phyloP scores from a whole-genome alignment of 2,888 invertebrate genomes.

The Hypolimnas misippus region DNA sequence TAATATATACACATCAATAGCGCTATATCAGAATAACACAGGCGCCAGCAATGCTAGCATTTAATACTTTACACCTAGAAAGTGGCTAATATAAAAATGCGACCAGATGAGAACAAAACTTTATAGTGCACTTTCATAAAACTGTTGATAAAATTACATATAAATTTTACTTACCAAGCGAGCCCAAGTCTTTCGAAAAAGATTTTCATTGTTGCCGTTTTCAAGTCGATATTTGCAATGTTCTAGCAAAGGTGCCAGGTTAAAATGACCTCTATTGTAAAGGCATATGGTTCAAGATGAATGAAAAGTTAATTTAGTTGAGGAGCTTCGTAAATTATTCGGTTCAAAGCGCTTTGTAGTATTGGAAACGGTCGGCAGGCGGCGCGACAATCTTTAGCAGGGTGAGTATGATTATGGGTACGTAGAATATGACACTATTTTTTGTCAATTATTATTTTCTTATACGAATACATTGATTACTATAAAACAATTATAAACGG shows the following conservation, averaged over 20 bases:
- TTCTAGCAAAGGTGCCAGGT: neutral
- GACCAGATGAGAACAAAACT: neutral
- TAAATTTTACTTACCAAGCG: conserved; percentile 22
- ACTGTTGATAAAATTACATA: conserved; percentile 29
- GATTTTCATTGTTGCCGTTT: conserved; percentile 42
- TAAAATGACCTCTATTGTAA: conserved; percentile 20
- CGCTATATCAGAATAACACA: too few relatives aligned
- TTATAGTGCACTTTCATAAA: conserved; percentile 1
- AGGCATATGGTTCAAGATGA: conserved; percentile 13
- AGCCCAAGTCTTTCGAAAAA: conserved; percentile 30
- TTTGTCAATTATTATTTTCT: neutral
- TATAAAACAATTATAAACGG: too few relatives aligned
- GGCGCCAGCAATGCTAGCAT: too few relatives aligned
- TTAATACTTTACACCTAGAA: too few relatives aligned
- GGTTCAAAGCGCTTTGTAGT: conserved; percentile 44
- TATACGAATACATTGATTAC: too few relatives aligned
- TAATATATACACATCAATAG: too few relatives aligned
- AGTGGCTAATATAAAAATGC: neutral
- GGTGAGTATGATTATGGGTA: neutral
- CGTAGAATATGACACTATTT: neutral
- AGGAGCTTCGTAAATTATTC: conserved; percentile 46
- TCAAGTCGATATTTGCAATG: conserved; percentile 35
- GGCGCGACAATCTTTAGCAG: conserved; percentile 36
- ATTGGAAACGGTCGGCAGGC: conserved; percentile 35
- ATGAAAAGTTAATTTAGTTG: conserved; percentile 32